Conservation (phyloP, 2,797 vertebrate species). For the Smutsia gigantea region DNA sequence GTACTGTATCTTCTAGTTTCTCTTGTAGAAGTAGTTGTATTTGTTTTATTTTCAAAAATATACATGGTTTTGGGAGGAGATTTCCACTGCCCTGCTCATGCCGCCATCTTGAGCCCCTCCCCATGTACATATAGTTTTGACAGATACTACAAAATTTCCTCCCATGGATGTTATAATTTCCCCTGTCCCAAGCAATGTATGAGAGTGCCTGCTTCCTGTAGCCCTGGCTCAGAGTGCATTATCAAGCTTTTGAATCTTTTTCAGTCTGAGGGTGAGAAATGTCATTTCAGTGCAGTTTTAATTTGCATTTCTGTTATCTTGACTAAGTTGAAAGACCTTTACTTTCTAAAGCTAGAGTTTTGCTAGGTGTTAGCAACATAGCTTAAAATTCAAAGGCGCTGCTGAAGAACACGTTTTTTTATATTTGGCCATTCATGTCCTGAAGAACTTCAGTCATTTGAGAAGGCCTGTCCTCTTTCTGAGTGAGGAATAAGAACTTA, state of each 20-base stretch:
- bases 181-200: background rate
- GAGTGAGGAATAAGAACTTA: background rate
- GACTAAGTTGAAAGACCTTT: background rate
- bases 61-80: no score
- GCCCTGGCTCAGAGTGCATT: background rate
- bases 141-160: background rate
- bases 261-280: background rate
- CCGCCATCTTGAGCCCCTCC: no score
- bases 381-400: background rate
- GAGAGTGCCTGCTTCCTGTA: background rate
- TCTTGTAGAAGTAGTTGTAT: no score
- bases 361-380: background rate
- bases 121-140: background rate
- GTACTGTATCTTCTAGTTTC: no score
- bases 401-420: background rate
- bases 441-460: background rate
- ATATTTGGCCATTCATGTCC: background rate
- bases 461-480: background rate
- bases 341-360: background rate
- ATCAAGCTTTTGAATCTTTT: background rate
- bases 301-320: constrained; percentile 16
- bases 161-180: background rate
- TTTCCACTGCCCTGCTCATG: no score
- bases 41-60: no score
- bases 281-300: background rate